These are phyloP conservation scores for Eilema depressum DNA, from an alignment of 2,888 invertebrate genomes.

Conservation along the genomic window DNA sequence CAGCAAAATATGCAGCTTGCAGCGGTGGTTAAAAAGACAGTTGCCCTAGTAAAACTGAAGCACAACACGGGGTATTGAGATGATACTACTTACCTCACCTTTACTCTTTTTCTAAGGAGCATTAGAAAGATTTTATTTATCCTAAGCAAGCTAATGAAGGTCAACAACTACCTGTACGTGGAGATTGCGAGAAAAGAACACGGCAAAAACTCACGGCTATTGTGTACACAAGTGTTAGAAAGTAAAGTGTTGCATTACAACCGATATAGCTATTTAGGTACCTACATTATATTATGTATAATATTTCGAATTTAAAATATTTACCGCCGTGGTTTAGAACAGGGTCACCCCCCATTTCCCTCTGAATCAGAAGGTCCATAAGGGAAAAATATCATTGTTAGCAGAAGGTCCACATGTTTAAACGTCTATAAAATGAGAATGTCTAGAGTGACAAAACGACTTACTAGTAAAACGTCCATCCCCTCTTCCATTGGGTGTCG, in stretches of 20 bases:
- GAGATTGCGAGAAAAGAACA: neutral
- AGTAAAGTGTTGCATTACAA: neutral
- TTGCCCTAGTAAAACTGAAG: neutral
- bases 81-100: neutral
- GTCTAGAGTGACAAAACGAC: too few relatives aligned
- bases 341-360: too few relatives aligned
- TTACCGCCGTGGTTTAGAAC: too few relatives aligned
- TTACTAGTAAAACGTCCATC: too few relatives aligned
- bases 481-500: too few relatives aligned
- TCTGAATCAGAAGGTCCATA: too few relatives aligned
- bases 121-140: neutral
- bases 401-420: too few relatives aligned
- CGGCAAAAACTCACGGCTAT: neutral
- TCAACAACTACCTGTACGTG: neutral
- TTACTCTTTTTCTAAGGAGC: neutral
- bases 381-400: too few relatives aligned
- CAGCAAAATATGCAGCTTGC: too few relatives aligned
- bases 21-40: neutral
- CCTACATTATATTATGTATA: too few relatives aligned
- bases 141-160: neutral
- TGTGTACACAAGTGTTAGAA: conserved; percentile 2
- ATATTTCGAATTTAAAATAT: too few relatives aligned
- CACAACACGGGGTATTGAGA: neutral
- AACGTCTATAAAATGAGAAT: too few relatives aligned
- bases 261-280: neutral